Base-by-base conservation (phyloP, 1,140 invertebrate genomes). In the Drosophila varians region DNA sequence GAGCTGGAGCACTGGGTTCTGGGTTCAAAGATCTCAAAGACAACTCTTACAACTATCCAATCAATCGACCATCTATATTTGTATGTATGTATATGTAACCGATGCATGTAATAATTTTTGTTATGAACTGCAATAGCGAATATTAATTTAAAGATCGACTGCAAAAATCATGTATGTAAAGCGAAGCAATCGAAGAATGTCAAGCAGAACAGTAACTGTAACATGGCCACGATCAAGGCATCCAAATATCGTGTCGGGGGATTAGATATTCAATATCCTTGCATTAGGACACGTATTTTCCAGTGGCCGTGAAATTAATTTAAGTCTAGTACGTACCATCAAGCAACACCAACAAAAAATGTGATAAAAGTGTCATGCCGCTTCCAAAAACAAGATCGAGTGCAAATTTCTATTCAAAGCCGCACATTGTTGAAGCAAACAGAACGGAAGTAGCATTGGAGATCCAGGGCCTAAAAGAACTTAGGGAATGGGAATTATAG, bases 311-410 rank as follows among this genome's bases (percentile, higher is more conserved):
- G 57, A 51, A 77, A 73, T 74, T 83, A 83, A 79, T 64, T 88
- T 89, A 89, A 88, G 69, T 71, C 78, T 79, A 89, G 79, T 71
- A 77, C 78, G 82, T 89, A 88, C 77, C 71, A 77, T 76, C 82
- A 87, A 73, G 26, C 47, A 79, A 72, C 42, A 71, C 38, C 34
- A 68, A 57, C 61, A 75, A 74, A 43, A 55, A 80, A 79, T 84
- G 79, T 84, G 80, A 84, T 86, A 86, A 87, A 80, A 51, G 80
- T 80, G 82, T 84, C 76, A 87, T 86, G 80, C 80, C 76, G 76
- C 80, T 86, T 86, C 82, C 80, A 82, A 66, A 42, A 49, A 73
- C 46, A 71, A 61, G 65, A 68, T 21, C 55, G 31, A 62, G 34
- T 69, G 76, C 61, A 55, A 60, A 28, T 54, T 54, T n/a, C 28